phyloP scores from a whole-genome alignment of 2,113 vertebrate species.

The Osmerus mordax region DNA sequence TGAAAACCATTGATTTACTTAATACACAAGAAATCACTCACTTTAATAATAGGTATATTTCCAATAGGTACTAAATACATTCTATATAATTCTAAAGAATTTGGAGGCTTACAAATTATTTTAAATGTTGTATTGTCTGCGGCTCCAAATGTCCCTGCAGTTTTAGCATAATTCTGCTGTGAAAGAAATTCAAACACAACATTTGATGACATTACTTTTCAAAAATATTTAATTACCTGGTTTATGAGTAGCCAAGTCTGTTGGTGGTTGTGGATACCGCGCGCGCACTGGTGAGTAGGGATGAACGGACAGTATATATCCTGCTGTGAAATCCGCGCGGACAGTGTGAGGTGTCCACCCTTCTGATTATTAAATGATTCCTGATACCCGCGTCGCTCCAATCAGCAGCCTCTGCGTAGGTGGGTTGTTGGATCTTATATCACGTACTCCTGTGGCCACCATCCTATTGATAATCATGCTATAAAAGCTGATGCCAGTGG shows the following conservation, averaged over 20 bases:
- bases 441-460: conserved; percentile 38
- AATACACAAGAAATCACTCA: too few relatives aligned
- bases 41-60: too few relatives aligned
- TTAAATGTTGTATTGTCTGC: background rate
- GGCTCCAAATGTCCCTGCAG: conserved; percentile 1
- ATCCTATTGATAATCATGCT: conserved; percentile 34
- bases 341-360: conserved; percentile 45
- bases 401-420: conserved; percentile 70
- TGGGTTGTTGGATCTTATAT: conserved; percentile 56
- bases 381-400: conserved; percentile 67
- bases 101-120: background rate
- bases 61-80: too few relatives aligned
- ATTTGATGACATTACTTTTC: background rate
- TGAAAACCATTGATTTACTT: too few relatives aligned
- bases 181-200: background rate
- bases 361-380: conserved; percentile 63
- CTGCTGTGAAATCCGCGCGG: conserved; percentile 42
- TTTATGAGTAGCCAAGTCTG: conserved; percentile 18
- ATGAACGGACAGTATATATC: conserved; percentile 26
- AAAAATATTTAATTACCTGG: conserved; percentile 45
- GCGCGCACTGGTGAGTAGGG: conserved; percentile 28
- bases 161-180: background rate
- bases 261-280: conserved; percentile 8
- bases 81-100: too few relatives aligned
- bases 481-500: conserved; percentile 44